Evolutionary conservation across 2,888 invertebrate species (phyloP), one percentile per base, ranked within the genome.

Genomic region (Pharmacophagus antenor): DNA sequence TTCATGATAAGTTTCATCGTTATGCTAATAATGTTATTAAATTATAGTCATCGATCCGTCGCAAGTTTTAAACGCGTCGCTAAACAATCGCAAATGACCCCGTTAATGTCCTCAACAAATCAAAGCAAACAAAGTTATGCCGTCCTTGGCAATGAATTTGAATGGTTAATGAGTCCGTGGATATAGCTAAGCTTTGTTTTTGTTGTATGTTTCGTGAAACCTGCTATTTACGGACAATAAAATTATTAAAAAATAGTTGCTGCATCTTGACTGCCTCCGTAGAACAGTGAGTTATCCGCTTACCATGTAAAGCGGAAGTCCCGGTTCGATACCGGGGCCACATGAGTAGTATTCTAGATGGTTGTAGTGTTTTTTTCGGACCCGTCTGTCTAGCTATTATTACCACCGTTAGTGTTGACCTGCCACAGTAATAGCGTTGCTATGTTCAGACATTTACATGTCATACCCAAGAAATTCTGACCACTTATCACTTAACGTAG

Each of bases 111-210:
- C 15, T 31, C 37, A 20, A 56, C 49, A 49, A 56, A 56, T 56
- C 49, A 56, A 73, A 69, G 64, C 62, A 63, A 62, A 61, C 54
- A 71, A 70, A 70, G 68, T 67, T 65, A n/a, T n/a, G n/a, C 65
- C 69, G 73, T 74, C 78, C 80, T 79, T 80, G 79, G 72, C 79
- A 77, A 70, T 77, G 77, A 76, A 46, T 47, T 37, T 31, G 23
- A 41, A 58, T 53, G 31, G 18, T 52, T 18, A 57, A 51, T 51
- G 44, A 42, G 7, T 44, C 22, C 48, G 10, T 27, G 44, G 44
- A 51, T 42, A 52, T 46, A 44, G 17, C 20, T 61, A 55, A 55
- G 49, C 53, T 47, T 61, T 53, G 55, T 41, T 56, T 61, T 64
- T 61, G 21, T 56, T 57, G 54, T 2, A 10, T 31, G 10, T 31